A percentile compares a stretch with the other conserved stretches of the same genome.
phyloP scores from a whole-genome alignment of 2,888 invertebrate species.

The Horisme vitalbata region DNA sequence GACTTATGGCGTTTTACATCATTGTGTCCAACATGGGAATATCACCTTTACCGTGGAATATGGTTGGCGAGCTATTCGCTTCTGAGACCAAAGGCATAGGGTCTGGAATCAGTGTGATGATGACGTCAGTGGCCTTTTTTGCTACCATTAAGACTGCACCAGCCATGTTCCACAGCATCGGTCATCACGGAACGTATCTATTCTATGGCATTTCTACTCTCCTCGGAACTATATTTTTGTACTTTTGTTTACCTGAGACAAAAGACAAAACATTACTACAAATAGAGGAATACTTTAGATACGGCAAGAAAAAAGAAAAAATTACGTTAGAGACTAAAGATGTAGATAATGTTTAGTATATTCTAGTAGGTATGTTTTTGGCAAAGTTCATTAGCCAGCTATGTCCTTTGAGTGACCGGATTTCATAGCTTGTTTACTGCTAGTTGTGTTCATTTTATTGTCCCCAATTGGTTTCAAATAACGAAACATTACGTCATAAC shows the following conservation, averaged over 20 bases:
- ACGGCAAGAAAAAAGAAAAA: constrained; percentile 46
- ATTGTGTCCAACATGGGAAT: constrained; percentile 84
- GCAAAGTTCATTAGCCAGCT: not conserved
- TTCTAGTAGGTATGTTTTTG: not conserved
- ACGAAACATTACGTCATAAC: not conserved
- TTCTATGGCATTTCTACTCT: constrained; percentile 84
- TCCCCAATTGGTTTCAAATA: constrained; percentile 2
- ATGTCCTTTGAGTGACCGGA: constrained; percentile 14
- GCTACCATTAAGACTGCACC: constrained; percentile 87
- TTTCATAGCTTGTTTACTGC: not conserved
- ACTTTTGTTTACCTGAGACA: constrained; percentile 86
- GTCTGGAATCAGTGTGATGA: constrained; percentile 86
- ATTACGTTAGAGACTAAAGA: constrained; percentile 31
- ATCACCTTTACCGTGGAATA: constrained; percentile 87
- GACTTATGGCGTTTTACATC: constrained; percentile 82
- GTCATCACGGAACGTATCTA: constrained; percentile 84
- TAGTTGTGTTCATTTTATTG: constrained; percentile 6
- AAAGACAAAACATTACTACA: constrained; percentile 85
- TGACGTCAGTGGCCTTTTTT: constrained; percentile 86
- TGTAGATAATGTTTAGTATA: constrained; percentile 25
- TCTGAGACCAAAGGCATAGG: constrained; percentile 86
- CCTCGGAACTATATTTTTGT: constrained; percentile 83
- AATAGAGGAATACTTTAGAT: constrained; percentile 84
- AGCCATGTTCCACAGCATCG: constrained; percentile 79
- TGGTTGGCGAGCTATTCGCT: constrained; percentile 89